These are phyloP conservation scores for Gavia stellata DNA, from an alignment of 2,113 vertebrate genomes.

Conservation along the genomic window DNA sequence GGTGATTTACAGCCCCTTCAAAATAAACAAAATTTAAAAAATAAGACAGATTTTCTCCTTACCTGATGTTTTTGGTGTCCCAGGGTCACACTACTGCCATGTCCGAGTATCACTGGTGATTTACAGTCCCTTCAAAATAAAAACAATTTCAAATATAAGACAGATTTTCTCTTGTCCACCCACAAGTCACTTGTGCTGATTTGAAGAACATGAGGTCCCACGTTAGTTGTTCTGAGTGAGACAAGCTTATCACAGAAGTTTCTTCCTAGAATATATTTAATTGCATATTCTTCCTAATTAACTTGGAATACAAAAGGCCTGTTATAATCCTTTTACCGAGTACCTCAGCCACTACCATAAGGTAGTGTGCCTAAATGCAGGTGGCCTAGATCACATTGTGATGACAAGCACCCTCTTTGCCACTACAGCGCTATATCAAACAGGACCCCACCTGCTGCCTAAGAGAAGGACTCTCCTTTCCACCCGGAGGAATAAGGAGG, in stretches of 20 bases:
- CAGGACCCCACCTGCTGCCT: not conserved
- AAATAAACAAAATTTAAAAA: not conserved
- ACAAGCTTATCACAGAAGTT: not conserved
- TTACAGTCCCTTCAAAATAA: not conserved
- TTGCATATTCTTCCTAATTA: not conserved
- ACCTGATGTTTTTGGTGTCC: not conserved
- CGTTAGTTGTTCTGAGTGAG: not conserved
- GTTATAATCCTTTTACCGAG: not conserved
- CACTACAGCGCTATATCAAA: not conserved
- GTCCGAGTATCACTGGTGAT: not conserved
- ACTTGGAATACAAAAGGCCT: not conserved
- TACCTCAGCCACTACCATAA: not conserved
- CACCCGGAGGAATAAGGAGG: not conserved
- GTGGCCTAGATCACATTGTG: too few relatives aligned
- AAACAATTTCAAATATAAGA: not conserved
- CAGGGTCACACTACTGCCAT: not conserved
- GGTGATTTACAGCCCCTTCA: not conserved
- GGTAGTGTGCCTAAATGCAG: too few relatives aligned
- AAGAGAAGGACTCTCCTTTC: not conserved
- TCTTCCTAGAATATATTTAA: not conserved
- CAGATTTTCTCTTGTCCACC: not conserved
- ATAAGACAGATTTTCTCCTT: not conserved
- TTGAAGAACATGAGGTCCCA: not conserved
- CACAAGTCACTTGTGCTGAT: not conserved
- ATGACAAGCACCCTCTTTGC: not conserved